Evolutionary conservation across 2,888 invertebrate species (phyloP), one percentile per base, ranked within the genome.

Genomic region (Drosophila barbarae): DNA sequence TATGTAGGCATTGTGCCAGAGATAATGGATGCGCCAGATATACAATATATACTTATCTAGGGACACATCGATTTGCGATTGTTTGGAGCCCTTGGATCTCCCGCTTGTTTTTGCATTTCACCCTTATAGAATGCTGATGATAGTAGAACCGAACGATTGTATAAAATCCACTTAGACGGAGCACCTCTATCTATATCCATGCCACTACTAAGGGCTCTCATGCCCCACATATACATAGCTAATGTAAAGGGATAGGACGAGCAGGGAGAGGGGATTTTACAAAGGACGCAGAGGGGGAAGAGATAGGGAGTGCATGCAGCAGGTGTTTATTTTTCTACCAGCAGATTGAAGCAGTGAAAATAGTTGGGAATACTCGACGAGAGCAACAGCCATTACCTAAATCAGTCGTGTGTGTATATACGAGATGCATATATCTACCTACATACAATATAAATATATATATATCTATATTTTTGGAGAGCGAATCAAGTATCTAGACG

Each of bases 251-350:
- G 52, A 39, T 50, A 34, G 67, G 35, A 46, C 18, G 38, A 58
- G 32, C 51, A 34, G 49, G 42, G 26, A 10, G 34, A 47, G 38
- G 55, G 66, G 50, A 51, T 50, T 68, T 38, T 57, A 52, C 36
- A 58, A 51, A 49, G 38, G 38, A 42, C 34, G 32, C 18, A 42
- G 61, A 41, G 15, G 35, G n/a, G 30, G 26, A 6, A 56, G 38
- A 18, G 9, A 23, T 23, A 12, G 26, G 35, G 36, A 49, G 51
- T 15, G 52, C 46, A 52, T 57, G 50, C 57, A 65, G 39, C 55
- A 66, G 54, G 59, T 52, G 65, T 70, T 76, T 77, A 77, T 82
- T 79, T 77, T 77, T 78, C 72, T 77, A 79, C 70, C 83, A 70
- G 72, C 38, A 65, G 72, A 78, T 75, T 59, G 58, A 82, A 47